Base-by-base conservation (phyloP, 1,140 invertebrate species). In the Drosophila lacertosa region DNA sequence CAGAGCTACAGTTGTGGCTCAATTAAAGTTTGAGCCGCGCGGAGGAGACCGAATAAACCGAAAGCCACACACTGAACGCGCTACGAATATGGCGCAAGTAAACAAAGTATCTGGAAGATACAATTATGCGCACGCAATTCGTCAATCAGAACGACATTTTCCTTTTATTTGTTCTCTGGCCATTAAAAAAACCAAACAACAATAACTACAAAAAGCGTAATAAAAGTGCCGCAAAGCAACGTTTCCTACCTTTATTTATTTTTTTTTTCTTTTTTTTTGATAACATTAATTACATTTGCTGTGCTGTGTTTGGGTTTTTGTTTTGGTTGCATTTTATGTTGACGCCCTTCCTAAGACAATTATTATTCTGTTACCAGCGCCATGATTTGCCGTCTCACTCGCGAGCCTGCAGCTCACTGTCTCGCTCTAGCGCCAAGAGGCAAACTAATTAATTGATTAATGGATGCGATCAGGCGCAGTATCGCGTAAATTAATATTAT, bases 51-150 rank as follows among this genome's bases (percentile, higher is more conserved):
- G 26, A 74, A 68, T n/a, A n/a, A n/a, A n/a, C n/a, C 48, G 58
- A 57, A 42, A 50, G 40, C 59, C 67, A 66, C 68, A 86, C 45
- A 51, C 42, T 60, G 44, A 33, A 47, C 32, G 48, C 66, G 32
- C 24, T 47, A 60, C 47, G 74, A 71, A 75, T 65, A 75, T 80
- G 77, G 81, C 81, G 74, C 77, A 84, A 84, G 81, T 81, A 88
- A 82, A 88, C 74, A 82, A 74, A 74, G 67, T 70, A 89, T 89
- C 83, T 83, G 84, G 67, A 89, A 89, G 83, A 89, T 86, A 89
- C 89, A 90, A 90, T 90, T 90, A 90, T 89, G 86, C 89, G 89
- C 89, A 90, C 89, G 89, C 89, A 76, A 90, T 90, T 81, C 84
- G 89, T 90, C 89, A 89, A 90, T 90, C 89, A 90, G 76, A 90